phyloP scores from a whole-genome alignment of 2,113 vertebrate genomes.

The Calidris pygmaea region DNA sequence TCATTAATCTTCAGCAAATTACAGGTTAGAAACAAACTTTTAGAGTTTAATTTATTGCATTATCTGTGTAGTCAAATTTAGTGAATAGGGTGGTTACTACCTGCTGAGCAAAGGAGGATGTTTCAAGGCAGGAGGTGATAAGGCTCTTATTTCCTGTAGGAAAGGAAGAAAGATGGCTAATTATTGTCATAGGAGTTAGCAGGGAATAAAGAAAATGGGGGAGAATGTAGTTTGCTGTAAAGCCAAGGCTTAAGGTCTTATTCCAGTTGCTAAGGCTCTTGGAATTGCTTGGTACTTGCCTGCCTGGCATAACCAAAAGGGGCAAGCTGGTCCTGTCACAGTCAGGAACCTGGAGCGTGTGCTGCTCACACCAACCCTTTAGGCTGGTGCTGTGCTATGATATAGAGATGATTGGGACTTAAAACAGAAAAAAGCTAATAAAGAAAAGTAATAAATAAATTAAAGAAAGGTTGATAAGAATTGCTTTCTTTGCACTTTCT shows the following conservation, averaged over 20 bases:
- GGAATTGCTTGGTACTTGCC: neutral
- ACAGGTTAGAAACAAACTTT: conserved; percentile 1
- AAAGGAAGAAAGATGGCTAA: conserved; percentile 35
- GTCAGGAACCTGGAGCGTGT: neutral
- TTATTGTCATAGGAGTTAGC: conserved; percentile 28
- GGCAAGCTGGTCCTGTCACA: neutral
- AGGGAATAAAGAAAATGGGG: neutral
- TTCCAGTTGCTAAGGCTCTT: neutral
- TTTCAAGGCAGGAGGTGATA: neutral
- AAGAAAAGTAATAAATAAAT: neutral
- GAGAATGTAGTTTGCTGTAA: neutral
- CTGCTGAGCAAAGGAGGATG: conserved; percentile 23
- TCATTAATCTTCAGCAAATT: conserved; percentile 19
- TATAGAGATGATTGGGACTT: neutral
- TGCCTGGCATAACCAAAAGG: neutral
- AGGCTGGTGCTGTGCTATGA: neutral
- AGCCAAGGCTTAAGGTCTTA: neutral
- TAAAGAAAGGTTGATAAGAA: neutral
- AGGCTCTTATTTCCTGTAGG: neutral
- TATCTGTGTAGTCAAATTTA: conserved; percentile 27
- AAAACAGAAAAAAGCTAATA: neutral
- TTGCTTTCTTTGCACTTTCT: neutral
- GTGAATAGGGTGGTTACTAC: conserved; percentile 6
- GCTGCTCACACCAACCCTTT: neutral
- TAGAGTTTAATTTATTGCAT: conserved; percentile 26